A percentile compares a stretch with the other conserved stretches of the same genome.
Conservation (phyloP, 2,888 invertebrate genomes). For the Abrostola tripartita region DNA sequence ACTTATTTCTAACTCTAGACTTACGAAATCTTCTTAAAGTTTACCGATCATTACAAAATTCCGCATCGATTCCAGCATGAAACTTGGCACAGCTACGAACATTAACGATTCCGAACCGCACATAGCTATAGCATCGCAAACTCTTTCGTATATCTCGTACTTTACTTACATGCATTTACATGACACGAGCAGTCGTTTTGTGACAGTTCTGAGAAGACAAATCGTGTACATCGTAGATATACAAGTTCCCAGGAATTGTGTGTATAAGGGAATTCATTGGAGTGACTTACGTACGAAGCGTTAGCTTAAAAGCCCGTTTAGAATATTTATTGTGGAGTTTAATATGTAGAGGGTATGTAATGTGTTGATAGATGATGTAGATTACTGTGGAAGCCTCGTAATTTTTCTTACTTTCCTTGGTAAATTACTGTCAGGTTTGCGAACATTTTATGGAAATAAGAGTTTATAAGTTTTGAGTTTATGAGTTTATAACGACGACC, state of each 20-base stretch:
- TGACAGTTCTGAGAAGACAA: conserved; percentile 70
- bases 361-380: conserved; percentile 33
- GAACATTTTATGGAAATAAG: background rate
- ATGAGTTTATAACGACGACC: no score
- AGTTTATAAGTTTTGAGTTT: background rate
- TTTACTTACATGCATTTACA: conserved; percentile 58
- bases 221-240: conserved; percentile 63
- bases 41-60: conserved; percentile 45
- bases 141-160: conserved; percentile 34
- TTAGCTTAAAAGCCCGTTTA: conserved; percentile 53
- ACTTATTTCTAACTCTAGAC: background rate
- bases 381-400: conserved; percentile 13
- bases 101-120: conserved; percentile 22
- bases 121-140: conserved; percentile 35
- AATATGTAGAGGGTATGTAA: conserved; percentile 41
- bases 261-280: conserved; percentile 50
- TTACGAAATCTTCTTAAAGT: conserved; percentile 32
- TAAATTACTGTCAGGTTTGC: background rate
- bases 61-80: conserved; percentile 13
- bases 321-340: conserved; percentile 45
- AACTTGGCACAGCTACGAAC: conserved; percentile 38
- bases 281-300: conserved; percentile 47
- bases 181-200: conserved; percentile 63
- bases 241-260: conserved; percentile 59
- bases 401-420: conserved; percentile 25